Conservation (phyloP, 2,797 vertebrate genomes). For the Amphiprion clarkii region DNA sequence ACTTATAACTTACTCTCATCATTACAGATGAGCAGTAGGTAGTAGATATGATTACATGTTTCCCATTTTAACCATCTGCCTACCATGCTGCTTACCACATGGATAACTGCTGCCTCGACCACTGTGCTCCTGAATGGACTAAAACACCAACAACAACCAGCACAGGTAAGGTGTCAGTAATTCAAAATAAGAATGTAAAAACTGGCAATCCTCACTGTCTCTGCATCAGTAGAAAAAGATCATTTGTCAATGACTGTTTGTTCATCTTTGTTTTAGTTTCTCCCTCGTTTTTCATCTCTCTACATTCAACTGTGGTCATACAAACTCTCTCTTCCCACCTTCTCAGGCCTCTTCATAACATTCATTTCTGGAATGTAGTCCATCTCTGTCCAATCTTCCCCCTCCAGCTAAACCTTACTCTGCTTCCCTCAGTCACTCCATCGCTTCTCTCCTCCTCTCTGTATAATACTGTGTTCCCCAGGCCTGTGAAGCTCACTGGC, state of each 20-base stretch:
- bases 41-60: slow-evolving; percentile 47
- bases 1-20: slow-evolving; percentile 11
- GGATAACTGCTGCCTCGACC: slow-evolving; percentile 17
- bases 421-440: slow-evolving; percentile 20
- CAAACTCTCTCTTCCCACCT: background rate
- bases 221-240: background rate
- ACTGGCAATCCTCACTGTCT: background rate
- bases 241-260: background rate
- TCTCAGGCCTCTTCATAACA: background rate
- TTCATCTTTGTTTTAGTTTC: background rate
- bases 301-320: background rate
- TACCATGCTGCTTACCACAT: slow-evolving; percentile 14
- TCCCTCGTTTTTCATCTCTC: background rate
- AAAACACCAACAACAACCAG: slow-evolving; percentile 34
- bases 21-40: slow-evolving; percentile 30
- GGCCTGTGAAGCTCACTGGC: slow-evolving; percentile 28
- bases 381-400: slow-evolving; percentile 42
- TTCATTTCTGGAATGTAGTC: slow-evolving; percentile 28
- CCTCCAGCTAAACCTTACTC: slow-evolving; percentile 13
- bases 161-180: slow-evolving; percentile 30
- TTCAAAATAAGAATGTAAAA: slow-evolving; percentile 35
- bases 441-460: slow-evolving; percentile 29
- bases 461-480: slow-evolving; percentile 13
- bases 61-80: slow-evolving; percentile 28
- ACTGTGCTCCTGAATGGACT: background rate